phyloP scores from a whole-genome alignment of 2,797 vertebrate genomes.

The Galaxias olidus region DNA sequence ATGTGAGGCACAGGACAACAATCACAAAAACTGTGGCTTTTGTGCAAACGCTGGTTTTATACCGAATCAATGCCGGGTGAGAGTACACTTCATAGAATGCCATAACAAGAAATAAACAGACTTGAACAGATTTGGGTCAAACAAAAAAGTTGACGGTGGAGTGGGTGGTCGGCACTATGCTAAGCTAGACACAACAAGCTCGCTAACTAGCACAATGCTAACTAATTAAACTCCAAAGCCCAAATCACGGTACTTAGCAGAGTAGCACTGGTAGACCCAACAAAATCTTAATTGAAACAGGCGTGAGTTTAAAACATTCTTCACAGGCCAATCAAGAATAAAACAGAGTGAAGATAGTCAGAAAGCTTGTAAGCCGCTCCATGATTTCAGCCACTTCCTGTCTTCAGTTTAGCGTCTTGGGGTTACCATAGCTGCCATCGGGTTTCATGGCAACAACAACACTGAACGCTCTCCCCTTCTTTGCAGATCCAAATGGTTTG shows the following conservation, averaged over 20 bases:
- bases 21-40: conserved; percentile 82
- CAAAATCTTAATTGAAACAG: background rate
- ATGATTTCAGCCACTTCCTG: conserved; percentile 34
- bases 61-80: conserved; percentile 80
- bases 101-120: conserved; percentile 60
- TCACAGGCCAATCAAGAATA: background rate
- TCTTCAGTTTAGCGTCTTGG: conserved; percentile 56
- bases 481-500: conserved; percentile 7
- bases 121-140: too few relatives aligned
- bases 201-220: background rate
- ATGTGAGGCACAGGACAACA: conserved; percentile 81
- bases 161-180: too few relatives aligned
- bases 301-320: background rate
- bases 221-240: background rate
- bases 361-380: conserved; percentile 33
- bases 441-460: conserved; percentile 44
- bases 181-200: background rate
- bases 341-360: background rate
- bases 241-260: background rate
- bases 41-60: conserved; percentile 85
- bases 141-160: too few relatives aligned
- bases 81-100: conserved; percentile 85
- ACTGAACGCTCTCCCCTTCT: background rate
- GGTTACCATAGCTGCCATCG: conserved; percentile 70
- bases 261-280: background rate